Evolutionary conservation across 2,797 vertebrate species (phyloP).

Genomic region (Spizella passerina): DNA sequence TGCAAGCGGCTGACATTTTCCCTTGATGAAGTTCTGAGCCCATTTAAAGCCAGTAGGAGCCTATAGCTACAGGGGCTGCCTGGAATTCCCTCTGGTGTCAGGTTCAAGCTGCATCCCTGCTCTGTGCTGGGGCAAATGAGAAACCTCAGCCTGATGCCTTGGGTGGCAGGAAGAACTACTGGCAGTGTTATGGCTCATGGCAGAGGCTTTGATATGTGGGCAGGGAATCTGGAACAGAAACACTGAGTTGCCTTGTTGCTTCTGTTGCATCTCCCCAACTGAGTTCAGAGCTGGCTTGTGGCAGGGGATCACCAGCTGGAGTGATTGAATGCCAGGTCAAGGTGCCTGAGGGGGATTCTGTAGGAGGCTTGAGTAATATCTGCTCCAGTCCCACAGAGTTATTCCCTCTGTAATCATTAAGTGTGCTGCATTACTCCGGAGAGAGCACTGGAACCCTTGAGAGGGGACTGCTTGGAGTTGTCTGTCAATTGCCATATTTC

Average conservation of each 20-base stretch:
- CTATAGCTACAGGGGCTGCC: background rate
- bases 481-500: background rate
- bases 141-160: background rate
- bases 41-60: background rate
- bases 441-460: background rate
- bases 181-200: background rate
- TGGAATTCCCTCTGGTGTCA: background rate
- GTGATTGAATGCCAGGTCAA: background rate
- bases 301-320: background rate
- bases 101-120: background rate
- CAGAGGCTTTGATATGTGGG: background rate
- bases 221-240: background rate
- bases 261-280: background rate
- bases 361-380: background rate
- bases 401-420: background rate
- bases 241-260: background rate
- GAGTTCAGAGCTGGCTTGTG: background rate
- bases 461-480: background rate
- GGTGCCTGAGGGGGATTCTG: background rate
- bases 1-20: background rate
- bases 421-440: background rate
- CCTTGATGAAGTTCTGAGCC: background rate
- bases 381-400: background rate
- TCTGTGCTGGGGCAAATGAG: background rate
- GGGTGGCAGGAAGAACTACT: background rate